These are phyloP conservation scores for Calliopsis andreniformis DNA, from an alignment of 1,140 invertebrate species.

Conservation along the genomic window DNA sequence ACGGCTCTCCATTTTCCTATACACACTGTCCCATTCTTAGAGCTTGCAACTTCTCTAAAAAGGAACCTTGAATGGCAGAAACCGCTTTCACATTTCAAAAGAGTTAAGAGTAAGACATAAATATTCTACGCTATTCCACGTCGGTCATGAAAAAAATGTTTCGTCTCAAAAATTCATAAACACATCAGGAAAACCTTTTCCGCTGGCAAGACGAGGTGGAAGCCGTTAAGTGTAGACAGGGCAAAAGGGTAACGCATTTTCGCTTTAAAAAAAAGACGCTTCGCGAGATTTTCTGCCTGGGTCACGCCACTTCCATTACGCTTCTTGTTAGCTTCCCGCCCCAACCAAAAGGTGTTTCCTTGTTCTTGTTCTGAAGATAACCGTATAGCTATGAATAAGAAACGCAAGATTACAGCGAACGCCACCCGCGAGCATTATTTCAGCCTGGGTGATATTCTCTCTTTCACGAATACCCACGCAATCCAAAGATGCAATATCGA, in stretches of 20 bases:
- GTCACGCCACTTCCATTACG: background rate
- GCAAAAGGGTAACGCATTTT: background rate
- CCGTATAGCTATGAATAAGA: constrained; percentile 45
- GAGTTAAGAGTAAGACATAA: background rate
- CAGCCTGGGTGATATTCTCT: too few relatives aligned
- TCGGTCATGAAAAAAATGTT: background rate
- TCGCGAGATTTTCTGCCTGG: background rate
- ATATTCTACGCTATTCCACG: constrained; percentile 1
- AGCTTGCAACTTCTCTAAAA: too few relatives aligned
- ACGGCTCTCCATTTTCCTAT: too few relatives aligned
- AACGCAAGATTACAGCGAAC: constrained; percentile 52
- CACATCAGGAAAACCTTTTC: background rate
- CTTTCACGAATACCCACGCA: too few relatives aligned
- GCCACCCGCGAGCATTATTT: constrained; percentile 10
- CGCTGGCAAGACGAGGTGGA: background rate
- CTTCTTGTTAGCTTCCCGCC: constrained; percentile 39
- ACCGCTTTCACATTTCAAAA: background rate
- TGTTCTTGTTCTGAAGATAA: too few relatives aligned
- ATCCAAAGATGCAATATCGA: too few relatives aligned
- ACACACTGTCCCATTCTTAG: too few relatives aligned
- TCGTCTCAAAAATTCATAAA: constrained; percentile 18
- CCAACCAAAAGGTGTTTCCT: background rate
- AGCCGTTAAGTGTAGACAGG: background rate
- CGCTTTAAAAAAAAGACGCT: background rate
- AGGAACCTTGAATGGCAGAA: background rate